Evolutionary conservation across 2,113 vertebrate genomes (phyloP).

Genomic region (Mellivora capensis): DNA sequence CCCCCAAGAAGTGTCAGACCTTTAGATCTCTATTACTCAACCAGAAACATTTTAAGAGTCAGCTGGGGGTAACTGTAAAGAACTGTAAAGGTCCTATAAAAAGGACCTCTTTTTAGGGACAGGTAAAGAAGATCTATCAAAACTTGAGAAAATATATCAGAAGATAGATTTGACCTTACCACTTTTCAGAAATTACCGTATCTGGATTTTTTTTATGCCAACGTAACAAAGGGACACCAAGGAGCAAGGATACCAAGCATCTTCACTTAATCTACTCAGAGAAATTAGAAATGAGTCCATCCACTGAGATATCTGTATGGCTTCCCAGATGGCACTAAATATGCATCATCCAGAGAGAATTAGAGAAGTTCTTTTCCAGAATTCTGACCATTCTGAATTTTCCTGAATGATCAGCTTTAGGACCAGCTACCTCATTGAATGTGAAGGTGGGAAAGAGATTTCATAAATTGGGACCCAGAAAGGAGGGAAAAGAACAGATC

Average conservation of each 20-base stretch:
- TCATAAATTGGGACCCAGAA: conserved; percentile 29
- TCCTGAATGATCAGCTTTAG: not conserved
- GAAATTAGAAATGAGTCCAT: not conserved
- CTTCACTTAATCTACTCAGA: not conserved
- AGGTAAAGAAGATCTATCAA: not conserved
- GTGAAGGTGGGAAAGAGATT: not conserved
- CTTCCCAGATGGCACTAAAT: not conserved
- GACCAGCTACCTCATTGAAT: not conserved
- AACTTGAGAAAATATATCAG: not conserved
- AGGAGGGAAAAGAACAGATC: not conserved
- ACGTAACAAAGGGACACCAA: not conserved
- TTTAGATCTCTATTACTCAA: not conserved
- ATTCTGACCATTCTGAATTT: not conserved
- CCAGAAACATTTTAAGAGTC: not conserved
- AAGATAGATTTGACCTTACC: not conserved
- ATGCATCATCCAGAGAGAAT: not conserved
- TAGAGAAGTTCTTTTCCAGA: not conserved
- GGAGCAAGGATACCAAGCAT: not conserved
- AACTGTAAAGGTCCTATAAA: not conserved
- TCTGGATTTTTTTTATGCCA: not conserved
- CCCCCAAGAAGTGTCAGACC: not conserved
- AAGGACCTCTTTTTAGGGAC: not conserved
- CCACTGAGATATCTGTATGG: not conserved
- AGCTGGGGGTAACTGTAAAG: not conserved
- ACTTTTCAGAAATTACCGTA: not conserved